phyloP scores from a whole-genome alignment of 2,113 vertebrate genomes.

The Esox niger region DNA sequence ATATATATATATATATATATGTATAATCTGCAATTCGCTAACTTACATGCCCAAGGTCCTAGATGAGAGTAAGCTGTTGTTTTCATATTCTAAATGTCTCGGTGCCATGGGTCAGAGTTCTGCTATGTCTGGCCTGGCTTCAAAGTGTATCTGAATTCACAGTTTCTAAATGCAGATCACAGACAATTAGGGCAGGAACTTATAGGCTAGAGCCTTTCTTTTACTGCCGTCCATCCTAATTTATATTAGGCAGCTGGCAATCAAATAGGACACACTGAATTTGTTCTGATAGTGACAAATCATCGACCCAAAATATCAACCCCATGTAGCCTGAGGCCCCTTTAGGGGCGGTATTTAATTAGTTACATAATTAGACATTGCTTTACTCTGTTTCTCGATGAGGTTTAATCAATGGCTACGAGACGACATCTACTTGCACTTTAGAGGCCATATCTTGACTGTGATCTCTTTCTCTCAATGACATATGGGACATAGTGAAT shows the following conservation, averaged over 20 bases:
- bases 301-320: conserved; percentile 69
- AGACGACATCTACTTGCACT: conserved; percentile 55
- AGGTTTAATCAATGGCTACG: conserved; percentile 56
- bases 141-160: conserved; percentile 33
- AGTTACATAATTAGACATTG: conserved; percentile 73
- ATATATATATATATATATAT: too few relatives aligned
- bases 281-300: conserved; percentile 65
- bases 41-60: conserved; percentile 3
- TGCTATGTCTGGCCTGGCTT: conserved; percentile 11
- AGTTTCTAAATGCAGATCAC: conserved; percentile 26
- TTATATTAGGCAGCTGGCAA: conserved; percentile 55
- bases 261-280: conserved; percentile 59
- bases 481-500: conserved; percentile 39
- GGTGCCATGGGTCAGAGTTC: conserved; percentile 3
- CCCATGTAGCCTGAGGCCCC: conserved; percentile 53
- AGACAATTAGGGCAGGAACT: conserved; percentile 43
- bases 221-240: conserved; percentile 52
- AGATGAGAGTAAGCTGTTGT: not conserved
- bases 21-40: not conserved
- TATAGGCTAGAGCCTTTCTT: conserved; percentile 40
- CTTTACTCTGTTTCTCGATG: conserved; percentile 65
- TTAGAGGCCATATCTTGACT: conserved; percentile 41
- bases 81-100: conserved; percentile 3
- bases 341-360: conserved; percentile 63
- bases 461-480: conserved; percentile 33